Evolutionary conservation across 2,888 invertebrate species (phyloP).

Genomic region (Acanthosepion pharaonis): DNA sequence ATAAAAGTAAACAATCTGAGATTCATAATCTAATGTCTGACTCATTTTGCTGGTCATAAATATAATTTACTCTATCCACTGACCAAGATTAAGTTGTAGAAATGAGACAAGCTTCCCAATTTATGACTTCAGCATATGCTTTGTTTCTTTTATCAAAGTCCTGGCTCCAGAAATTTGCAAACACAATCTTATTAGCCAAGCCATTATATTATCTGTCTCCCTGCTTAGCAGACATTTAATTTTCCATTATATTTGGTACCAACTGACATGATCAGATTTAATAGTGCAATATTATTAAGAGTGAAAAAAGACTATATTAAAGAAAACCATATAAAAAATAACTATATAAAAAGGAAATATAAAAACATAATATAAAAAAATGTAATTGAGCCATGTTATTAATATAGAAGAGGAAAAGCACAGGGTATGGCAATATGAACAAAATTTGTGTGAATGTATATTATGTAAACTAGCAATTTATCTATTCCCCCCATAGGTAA

Average conservation of each 20-base stretch:
- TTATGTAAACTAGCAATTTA: no score
- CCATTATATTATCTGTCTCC: not conserved
- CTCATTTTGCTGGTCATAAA: not conserved
- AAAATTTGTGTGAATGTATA: no score
- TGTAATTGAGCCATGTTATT: no score
- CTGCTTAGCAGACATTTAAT: not conserved
- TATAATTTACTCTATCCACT: not conserved
- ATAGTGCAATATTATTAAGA: not conserved
- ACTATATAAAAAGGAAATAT: no score
- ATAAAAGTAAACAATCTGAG: not conserved
- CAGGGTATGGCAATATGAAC: no score
- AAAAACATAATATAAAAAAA: no score
- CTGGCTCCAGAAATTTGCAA: not conserved
- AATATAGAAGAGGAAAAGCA: no score
- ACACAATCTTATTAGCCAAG: not conserved
- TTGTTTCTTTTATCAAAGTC: not conserved
- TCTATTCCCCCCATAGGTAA: no score
- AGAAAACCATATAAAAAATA: no score
- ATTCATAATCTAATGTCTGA: not conserved
- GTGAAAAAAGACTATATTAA: not conserved
- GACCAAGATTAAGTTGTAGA: not conserved
- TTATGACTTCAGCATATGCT: not conserved
- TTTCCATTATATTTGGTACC: not conserved
- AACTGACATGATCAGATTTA: conserved; percentile 1
- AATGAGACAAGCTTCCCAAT: not conserved